Evolutionary conservation across 2,888 invertebrate genomes (phyloP).

Genomic region (Ophion obscuratus): DNA sequence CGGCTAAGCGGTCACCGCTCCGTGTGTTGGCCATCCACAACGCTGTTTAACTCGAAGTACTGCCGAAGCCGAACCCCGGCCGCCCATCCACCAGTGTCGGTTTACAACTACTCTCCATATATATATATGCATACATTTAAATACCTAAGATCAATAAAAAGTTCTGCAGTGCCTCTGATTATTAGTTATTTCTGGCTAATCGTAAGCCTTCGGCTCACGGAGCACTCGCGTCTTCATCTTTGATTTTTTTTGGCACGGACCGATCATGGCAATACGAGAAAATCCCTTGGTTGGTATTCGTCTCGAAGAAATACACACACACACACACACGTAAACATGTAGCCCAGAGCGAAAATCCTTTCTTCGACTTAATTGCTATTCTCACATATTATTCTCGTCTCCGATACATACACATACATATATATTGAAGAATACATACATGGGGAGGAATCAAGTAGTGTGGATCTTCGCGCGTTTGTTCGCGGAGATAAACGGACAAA

Average conservation of each 20-base stretch:
- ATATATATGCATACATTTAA: neutral
- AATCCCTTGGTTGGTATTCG: constrained; percentile 43
- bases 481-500: constrained; percentile 9
- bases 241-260: constrained; percentile 42
- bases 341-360: constrained; percentile 56
- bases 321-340: neutral
- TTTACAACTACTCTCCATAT: neutral
- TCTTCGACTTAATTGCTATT: constrained; percentile 62
- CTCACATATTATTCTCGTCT: constrained; percentile 56
- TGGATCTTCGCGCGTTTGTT: constrained; percentile 51
- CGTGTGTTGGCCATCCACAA: no score
- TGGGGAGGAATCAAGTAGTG: constrained; percentile 24
- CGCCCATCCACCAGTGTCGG: no score
- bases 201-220: neutral
- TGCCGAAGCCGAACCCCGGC: no score
- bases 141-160: constrained; percentile 8
- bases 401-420: constrained; percentile 4
- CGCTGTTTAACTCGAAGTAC: no score
- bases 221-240: constrained; percentile 4
- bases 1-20: no score
- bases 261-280: constrained; percentile 54
- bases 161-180: constrained; percentile 25
- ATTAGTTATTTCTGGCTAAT: constrained; percentile 38
- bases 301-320: constrained; percentile 6
- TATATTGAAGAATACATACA: neutral